Evolutionary conservation across 2,888 invertebrate genomes (phyloP).

Genomic region (Phyto melanocephala): DNA sequence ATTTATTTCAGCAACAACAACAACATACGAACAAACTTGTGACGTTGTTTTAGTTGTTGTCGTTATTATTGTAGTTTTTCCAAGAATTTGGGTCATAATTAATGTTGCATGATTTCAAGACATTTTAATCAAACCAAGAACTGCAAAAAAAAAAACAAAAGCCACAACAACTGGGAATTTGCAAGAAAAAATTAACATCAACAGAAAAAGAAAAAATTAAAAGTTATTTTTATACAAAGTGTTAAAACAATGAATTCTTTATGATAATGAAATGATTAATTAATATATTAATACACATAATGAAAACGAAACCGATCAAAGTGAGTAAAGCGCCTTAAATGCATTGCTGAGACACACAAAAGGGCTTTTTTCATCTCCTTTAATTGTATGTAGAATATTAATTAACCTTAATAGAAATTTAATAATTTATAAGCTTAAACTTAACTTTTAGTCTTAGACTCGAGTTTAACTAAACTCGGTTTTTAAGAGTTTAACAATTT

Average conservation of each 20-base stretch:
- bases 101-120: slow-evolving; percentile 78
- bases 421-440: background rate
- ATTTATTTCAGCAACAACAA: background rate
- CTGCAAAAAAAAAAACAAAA: background rate
- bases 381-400: too few species aligned
- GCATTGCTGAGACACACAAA: too few species aligned
- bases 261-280: slow-evolving; percentile 57
- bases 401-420: too few species aligned
- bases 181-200: slow-evolving; percentile 5
- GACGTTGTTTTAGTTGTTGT: slow-evolving; percentile 9
- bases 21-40: background rate
- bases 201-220: background rate
- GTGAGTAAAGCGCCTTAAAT: slow-evolving; percentile 13
- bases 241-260: slow-evolving; percentile 62
- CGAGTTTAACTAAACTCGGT: slow-evolving; percentile 14
- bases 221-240: slow-evolving; percentile 38
- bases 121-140: slow-evolving; percentile 65
- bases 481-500: background rate
- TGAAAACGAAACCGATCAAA: slow-evolving; percentile 24
- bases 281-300: slow-evolving; percentile 30
- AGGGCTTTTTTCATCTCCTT: too few species aligned
- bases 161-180: slow-evolving; percentile 22
- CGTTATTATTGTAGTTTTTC: slow-evolving; percentile 70
- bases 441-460: background rate
- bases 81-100: slow-evolving; percentile 79